Conservation (phyloP, 2,888 invertebrate species). For the Drosophila neotestacea region DNA sequence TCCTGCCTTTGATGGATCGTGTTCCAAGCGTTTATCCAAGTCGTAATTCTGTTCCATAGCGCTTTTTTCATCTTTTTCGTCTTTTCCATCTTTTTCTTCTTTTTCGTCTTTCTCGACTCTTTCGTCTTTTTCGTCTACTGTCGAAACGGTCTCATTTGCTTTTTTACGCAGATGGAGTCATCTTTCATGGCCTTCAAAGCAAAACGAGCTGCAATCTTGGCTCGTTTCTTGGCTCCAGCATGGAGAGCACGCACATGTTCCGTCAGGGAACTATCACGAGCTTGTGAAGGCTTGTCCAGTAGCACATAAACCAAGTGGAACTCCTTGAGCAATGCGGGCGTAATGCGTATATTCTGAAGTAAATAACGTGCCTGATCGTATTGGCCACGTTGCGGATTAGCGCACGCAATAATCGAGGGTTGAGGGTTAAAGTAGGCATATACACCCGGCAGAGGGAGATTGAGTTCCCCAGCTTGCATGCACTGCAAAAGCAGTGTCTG, state of each 20-base stretch:
- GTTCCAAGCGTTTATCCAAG: conserved; percentile 80
- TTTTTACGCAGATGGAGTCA: conserved; percentile 78
- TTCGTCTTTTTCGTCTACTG: conserved; percentile 56
- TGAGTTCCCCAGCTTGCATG: conserved; percentile 97
- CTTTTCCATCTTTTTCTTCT: conserved; percentile 44
- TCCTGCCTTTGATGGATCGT: conserved; percentile 86
- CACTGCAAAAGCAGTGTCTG: conserved; percentile 94
- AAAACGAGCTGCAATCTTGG: conserved; percentile 73
- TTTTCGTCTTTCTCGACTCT: conserved; percentile 21
- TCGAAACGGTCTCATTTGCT: neutral
- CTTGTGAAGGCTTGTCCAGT: conserved; percentile 92
- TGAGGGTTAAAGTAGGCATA: conserved; percentile 93
- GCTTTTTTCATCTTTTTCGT: conserved; percentile 61
- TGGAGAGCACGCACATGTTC: conserved; percentile 93
- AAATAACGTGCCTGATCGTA: conserved; percentile 95
- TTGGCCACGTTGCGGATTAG: conserved; percentile 95
- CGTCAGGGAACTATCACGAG: conserved; percentile 79
- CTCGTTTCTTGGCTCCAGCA: conserved; percentile 85
- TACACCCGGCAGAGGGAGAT: conserved; percentile 95
- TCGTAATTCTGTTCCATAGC: conserved; percentile 78
- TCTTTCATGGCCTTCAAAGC: conserved; percentile 84
- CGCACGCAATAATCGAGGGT: conserved; percentile 95
- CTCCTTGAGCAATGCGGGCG: conserved; percentile 93
- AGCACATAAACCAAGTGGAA: conserved; percentile 97
- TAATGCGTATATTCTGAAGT: conserved; percentile 94